Evolutionary conservation across 2,797 vertebrate genomes (phyloP).

Genomic region (Crenichthys baileyi): DNA sequence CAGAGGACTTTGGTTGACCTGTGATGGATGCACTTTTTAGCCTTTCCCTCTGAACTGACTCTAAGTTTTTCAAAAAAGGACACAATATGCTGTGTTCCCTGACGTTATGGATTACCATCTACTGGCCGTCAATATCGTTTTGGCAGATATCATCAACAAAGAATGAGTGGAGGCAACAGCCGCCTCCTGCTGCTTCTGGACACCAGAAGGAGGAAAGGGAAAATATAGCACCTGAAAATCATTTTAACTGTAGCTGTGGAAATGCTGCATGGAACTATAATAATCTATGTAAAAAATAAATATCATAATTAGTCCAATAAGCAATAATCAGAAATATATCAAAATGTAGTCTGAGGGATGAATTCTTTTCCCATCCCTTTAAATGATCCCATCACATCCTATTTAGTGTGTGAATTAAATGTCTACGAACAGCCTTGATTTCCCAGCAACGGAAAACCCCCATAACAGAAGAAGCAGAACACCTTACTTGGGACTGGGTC

Average conservation of each 20-base stretch:
- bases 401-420: no score
- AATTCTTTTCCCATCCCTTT: no score
- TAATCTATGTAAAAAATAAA: neutral
- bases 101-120: neutral
- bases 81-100: neutral
- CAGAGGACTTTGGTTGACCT: constrained; percentile 50
- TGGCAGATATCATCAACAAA: neutral
- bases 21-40: constrained; percentile 41
- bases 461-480: no score
- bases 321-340: no score
- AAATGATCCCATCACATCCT: no score
- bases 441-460: no score
- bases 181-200: neutral
- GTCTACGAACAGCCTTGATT: no score
- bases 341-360: no score
- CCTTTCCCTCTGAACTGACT: constrained; percentile 16
- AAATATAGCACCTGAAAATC: neutral
- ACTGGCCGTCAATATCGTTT: neutral
- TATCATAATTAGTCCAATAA: no score
- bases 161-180: neutral
- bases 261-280: neutral
- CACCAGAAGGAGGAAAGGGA: neutral
- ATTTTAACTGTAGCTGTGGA: neutral
- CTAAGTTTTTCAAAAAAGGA: constrained; percentile 8
- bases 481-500: no score